Base-by-base conservation (phyloP, 2,113 vertebrate species). In the Peromyscus polionotus region DNA sequence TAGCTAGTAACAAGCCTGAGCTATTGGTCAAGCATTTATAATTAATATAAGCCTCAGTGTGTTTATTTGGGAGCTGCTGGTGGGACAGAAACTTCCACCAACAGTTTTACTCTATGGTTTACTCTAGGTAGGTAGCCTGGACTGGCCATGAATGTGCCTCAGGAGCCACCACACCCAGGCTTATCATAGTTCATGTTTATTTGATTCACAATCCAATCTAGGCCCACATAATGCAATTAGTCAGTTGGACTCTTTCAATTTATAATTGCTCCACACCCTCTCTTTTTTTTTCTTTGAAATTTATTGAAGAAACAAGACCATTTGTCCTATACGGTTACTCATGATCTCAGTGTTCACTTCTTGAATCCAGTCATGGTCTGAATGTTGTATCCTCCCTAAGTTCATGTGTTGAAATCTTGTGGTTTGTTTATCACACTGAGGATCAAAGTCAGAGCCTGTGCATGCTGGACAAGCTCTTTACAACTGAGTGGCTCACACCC, bases 291-390 rank as follows among this genome's bases (percentile, higher is more conserved):
- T 42, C 36, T 85, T 88, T 72, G 31, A 1, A 54, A 33, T 72
- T 95, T 94, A 24, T 93, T 90, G 59, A 87, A 76, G 73, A 96
- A 92, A 85, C 42, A 63, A 72, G 7, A 3, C 89, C 33, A 89
- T 92, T 84, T 88, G 75, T 96, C 8, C 45, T 59, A n/a, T 28
- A 83, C 80, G 48, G 65, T 84, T 45, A 77, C 16, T 22, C 8
- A 13, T 51, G 59, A 51, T 61, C 57, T 87, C 20, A 39, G 61
- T 36, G 13, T 72, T 86, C 39, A 2, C 7, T 88, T 45, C 11
- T 84, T 65, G n/a, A 24, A 70, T 72, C 10, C 67, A 88, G 13
- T 7, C 73, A 5, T 63, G 14, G n/a, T 81, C 31, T 51, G 54
- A 48, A 54, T 33, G 76, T 26, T 73, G 42, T 63, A 33, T 73